A percentile compares a stretch with the other conserved stretches of the same genome.
phyloP scores from a whole-genome alignment of 1,140 invertebrate species.

The Drosophila bifasciata region DNA sequence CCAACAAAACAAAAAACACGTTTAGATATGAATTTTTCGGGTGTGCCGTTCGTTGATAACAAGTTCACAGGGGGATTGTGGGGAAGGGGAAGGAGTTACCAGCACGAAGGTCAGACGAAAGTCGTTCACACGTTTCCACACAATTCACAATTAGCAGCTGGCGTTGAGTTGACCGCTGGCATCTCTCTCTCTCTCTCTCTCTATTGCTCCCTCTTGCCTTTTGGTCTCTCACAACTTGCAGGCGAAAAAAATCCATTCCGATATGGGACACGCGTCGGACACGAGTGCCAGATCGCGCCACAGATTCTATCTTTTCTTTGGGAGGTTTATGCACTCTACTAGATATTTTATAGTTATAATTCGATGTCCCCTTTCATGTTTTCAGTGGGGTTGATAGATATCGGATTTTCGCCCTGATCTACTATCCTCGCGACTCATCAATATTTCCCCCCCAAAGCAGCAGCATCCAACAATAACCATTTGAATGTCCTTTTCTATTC shows the following conservation, averaged over 20 bases:
- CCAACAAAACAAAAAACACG: conserved; percentile 52
- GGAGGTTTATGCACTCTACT: conserved; percentile 46
- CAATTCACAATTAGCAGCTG: conserved; percentile 76
- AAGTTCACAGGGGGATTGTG: conserved; percentile 47
- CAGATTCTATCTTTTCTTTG: conserved; percentile 38
- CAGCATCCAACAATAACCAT: conserved; percentile 42
- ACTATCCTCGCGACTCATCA: conserved; percentile 50
- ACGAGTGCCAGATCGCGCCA: conserved; percentile 20
- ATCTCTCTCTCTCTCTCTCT: no score
- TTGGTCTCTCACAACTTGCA: no score
- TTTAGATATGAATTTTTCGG: conserved; percentile 58
- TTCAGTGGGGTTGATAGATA: conserved; percentile 68
- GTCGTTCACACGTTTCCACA: conserved; percentile 72
- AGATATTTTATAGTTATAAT: conserved; percentile 66
- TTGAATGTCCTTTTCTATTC: conserved; percentile 74
- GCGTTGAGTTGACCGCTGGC: conserved; percentile 44
- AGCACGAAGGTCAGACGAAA: conserved; percentile 66
- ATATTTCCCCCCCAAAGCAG: conserved; percentile 45
- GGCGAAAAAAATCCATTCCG: conserved; percentile 36
- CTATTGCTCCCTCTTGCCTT: no score
- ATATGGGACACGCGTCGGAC: conserved; percentile 68
- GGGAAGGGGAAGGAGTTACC: neutral
- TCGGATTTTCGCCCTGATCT: conserved; percentile 66
- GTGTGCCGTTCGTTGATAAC: conserved; percentile 62
- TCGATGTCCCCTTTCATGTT: neutral